These are phyloP conservation scores for Ia io DNA, from an alignment of 2,113 vertebrate species.

Conservation along the genomic window DNA sequence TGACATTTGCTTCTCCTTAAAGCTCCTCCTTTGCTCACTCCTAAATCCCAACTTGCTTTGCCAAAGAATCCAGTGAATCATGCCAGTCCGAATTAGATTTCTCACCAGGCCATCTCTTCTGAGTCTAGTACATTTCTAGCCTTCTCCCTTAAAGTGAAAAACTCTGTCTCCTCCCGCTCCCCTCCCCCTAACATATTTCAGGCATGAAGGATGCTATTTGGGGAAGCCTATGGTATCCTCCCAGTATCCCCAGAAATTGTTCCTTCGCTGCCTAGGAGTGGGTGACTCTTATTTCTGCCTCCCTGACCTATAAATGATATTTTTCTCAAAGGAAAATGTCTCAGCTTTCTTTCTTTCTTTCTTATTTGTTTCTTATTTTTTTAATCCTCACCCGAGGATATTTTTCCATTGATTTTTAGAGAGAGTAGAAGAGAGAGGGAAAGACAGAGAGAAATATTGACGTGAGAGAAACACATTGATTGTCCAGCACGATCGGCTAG, in stretches of 20 bases:
- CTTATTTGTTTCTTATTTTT: no score
- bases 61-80: neutral
- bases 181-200: neutral
- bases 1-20: neutral
- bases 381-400: no score
- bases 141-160: neutral
- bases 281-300: neutral
- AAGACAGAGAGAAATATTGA: no score
- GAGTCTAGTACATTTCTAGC: neutral
- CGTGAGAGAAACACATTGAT: no score
- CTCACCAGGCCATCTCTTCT: neutral
- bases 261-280: neutral
- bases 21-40: neutral
- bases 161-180: fast-evolving
- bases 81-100: neutral
- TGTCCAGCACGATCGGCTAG: no score
- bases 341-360: neutral
- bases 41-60: neutral
- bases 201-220: neutral
- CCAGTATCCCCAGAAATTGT: neutral
- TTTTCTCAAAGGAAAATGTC: neutral
- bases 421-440: no score
- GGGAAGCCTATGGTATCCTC: neutral
- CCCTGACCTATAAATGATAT: neutral
- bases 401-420: no score